Evolutionary conservation across 2,113 vertebrate genomes (phyloP), one percentile per base, ranked within the genome.

Genomic region (Thomomys bottae): DNA sequence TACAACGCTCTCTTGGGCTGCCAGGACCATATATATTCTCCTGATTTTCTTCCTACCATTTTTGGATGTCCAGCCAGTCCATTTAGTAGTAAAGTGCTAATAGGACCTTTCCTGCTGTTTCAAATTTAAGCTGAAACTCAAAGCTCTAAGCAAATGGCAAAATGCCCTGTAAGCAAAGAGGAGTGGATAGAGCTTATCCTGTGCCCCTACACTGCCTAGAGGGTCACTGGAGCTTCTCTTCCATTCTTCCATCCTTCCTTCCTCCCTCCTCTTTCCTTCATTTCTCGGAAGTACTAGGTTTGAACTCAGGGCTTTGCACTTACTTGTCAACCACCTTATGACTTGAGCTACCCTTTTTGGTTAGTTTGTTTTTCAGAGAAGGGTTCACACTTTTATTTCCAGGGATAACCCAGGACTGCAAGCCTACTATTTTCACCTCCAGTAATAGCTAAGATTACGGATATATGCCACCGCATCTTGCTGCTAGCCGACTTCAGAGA

Each of bases 1-100:
- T 14, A 23, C 87, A 93, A 85, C n/a, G 83, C 8, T 70, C 38
- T 32, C 59, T n/a, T 84, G 86, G 86, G 34, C 75, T 85, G 67
- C 81, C 0, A 18, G 42, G 61, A 83, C 54, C 45, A 8, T 17
- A 14, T 17, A 14, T 18, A 3, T 11, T 68, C 54, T 67, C 67
- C 71, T 70, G 85, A 59, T 71, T 77, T 92, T 42, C 67, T 83
- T 88, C 40, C 70, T n/a, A 21, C 49, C n/a, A 77, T 15, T 49
- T 73, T 72, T 68, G 4, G 34, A 24, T 63, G 34, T 45, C 77
- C 66, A 54, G 61, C 40, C 15, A 8, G 40, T 28, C 34, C 26
- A 30, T 32, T 81, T 72, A 77, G 18, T n/a, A 73, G 80, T 73
- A 84, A 72, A 66, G 32, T 32, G 49, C 30, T 42, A 72, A 28